phyloP scores from a whole-genome alignment of 2,888 invertebrate species.

The Uropetala carovei region DNA sequence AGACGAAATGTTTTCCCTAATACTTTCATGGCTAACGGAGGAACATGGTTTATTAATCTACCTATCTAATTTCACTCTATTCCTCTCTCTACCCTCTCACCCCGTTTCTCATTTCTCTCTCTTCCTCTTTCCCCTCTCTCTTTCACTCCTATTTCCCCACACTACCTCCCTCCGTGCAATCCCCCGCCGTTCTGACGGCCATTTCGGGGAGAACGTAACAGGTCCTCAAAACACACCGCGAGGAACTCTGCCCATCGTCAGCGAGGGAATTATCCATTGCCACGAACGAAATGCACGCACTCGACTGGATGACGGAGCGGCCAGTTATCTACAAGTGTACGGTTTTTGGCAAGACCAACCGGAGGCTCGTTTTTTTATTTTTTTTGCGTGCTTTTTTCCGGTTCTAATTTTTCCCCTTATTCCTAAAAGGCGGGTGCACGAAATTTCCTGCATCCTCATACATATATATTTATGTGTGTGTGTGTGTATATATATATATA shows the following conservation, averaged over 20 bases:
- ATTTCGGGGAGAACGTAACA: constrained; percentile 59
- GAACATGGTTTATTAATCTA: too few species aligned
- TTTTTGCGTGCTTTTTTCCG: neutral
- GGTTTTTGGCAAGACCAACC: too few species aligned
- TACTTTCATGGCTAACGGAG: too few species aligned
- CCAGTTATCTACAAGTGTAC: neutral
- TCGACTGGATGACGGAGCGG: constrained; percentile 22
- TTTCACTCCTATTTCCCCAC: too few species aligned
- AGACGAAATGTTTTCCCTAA: too few species aligned
- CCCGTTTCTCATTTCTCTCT: too few species aligned
- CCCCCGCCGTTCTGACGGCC: neutral
- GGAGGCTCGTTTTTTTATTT: neutral
- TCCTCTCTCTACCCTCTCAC: too few species aligned
- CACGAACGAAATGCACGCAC: constrained; percentile 33
- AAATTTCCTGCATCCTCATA: neutral
- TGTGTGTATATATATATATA: too few species aligned
- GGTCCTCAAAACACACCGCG: constrained; percentile 48
- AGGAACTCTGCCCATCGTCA: neutral
- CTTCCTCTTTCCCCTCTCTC: too few species aligned
- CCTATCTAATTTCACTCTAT: too few species aligned
- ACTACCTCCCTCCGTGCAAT: neutral
- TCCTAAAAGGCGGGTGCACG: neutral
- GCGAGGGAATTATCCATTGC: constrained; percentile 28
- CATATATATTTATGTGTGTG: neutral
- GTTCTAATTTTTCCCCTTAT: neutral